phyloP scores from a whole-genome alignment of 2,113 vertebrate genomes.

The Dryoscopus gambensis region DNA sequence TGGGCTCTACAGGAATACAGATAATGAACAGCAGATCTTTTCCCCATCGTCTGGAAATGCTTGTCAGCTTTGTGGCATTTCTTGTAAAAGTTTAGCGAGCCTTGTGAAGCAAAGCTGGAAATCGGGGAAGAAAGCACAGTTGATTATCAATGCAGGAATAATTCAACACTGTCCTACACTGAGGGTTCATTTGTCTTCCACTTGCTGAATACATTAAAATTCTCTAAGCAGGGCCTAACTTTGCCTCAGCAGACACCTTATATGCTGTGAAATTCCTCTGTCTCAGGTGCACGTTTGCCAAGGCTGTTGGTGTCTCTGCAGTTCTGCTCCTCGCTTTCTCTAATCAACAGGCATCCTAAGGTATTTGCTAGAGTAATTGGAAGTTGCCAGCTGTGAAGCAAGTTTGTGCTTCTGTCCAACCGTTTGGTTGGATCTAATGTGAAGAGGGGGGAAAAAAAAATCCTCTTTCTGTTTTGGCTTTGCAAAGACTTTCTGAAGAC shows the following conservation, averaged over 20 bases:
- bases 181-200: background rate
- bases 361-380: background rate
- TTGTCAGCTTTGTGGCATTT: background rate
- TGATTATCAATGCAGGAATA: background rate
- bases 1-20: background rate
- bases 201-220: background rate
- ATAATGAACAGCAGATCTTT: background rate
- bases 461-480: background rate
- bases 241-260: background rate
- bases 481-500: background rate
- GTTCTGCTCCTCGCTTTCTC: background rate
- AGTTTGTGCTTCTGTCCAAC: background rate
- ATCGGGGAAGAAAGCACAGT: accelerated
- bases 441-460: background rate
- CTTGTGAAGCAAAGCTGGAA: background rate
- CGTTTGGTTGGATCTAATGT: background rate
- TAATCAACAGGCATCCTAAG: background rate
- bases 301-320: background rate
- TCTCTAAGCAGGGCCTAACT: background rate
- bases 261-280: background rate
- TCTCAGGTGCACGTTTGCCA: background rate
- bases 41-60: background rate
- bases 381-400: background rate
- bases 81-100: background rate
- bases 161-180: background rate